These are phyloP conservation scores for Ptychobarbus kaznakovi DNA, from an alignment of 2,797 vertebrate genomes.

Conservation along the genomic window DNA sequence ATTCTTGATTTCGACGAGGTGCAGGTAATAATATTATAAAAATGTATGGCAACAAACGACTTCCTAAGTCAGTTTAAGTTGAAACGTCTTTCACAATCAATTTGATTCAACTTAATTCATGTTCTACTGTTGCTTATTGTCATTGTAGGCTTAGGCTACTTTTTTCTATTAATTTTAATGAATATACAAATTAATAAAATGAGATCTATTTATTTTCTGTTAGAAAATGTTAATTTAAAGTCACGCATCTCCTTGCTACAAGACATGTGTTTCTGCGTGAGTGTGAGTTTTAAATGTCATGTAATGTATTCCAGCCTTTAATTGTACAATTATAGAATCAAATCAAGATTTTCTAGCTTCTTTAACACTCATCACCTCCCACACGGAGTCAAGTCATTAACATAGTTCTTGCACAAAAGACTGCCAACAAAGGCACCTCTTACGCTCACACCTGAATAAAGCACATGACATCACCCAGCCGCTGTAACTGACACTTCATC, in stretches of 20 bases:
- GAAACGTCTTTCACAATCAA: too few relatives aligned
- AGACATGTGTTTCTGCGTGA: not conserved
- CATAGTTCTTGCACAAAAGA: not conserved
- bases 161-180: too few relatives aligned
- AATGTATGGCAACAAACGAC: too few relatives aligned
- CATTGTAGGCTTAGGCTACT: too few relatives aligned
- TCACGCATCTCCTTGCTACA: not conserved
- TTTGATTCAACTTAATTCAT: too few relatives aligned
- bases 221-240: too few relatives aligned
- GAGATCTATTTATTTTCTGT: too few relatives aligned
- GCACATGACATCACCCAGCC: not conserved
- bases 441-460: not conserved
- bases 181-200: too few relatives aligned
- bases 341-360: not conserved
- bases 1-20: too few relatives aligned
- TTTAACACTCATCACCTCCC: not conserved
- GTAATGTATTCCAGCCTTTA: not conserved
- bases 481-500: not conserved
- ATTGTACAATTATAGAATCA: not conserved
- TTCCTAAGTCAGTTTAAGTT: too few relatives aligned
- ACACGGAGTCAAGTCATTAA: not conserved
- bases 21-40: too few relatives aligned
- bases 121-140: too few relatives aligned
- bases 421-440: not conserved
- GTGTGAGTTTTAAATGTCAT: not conserved